Evolutionary conservation across 2,888 invertebrate genomes (phyloP).

Genomic region (Coelopa pilipes): DNA sequence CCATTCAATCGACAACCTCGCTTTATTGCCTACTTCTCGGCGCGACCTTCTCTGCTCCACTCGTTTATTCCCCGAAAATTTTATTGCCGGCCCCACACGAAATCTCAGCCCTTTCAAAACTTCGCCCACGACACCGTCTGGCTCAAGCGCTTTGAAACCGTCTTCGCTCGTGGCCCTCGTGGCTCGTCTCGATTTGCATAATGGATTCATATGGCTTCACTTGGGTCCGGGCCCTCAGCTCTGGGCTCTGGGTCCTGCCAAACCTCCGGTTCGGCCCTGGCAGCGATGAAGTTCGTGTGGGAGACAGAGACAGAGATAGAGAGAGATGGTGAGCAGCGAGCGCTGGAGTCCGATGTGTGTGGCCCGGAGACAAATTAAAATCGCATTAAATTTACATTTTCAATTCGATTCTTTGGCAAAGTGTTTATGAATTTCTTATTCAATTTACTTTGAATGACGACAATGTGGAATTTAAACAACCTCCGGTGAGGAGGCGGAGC

Average conservation of each 20-base stretch:
- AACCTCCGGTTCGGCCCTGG: no score
- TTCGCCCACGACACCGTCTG: no score
- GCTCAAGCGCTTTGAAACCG: neutral
- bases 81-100: neutral
- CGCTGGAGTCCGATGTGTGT: slow-evolving; percentile 18
- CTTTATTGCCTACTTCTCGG: neutral
- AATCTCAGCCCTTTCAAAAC: neutral
- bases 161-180: slow-evolving; percentile 37
- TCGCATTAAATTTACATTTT: slow-evolving; percentile 60
- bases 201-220: slow-evolving; percentile 58
- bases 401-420: slow-evolving; percentile 27
- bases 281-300: slow-evolving; percentile 10
- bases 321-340: neutral
- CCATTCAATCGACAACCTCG: neutral
- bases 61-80: no score
- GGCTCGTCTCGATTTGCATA: slow-evolving; percentile 51
- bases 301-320: slow-evolving; percentile 31
- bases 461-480: neutral
- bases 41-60: no score
- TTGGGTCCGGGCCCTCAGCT: no score
- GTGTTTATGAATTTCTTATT: slow-evolving; percentile 45
- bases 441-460: slow-evolving; percentile 35
- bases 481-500: neutral
- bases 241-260: no score
- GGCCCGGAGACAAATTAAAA: slow-evolving; percentile 57